phyloP scores from a whole-genome alignment of 2,113 vertebrate genomes.

The Xiphophorus couchianus region DNA sequence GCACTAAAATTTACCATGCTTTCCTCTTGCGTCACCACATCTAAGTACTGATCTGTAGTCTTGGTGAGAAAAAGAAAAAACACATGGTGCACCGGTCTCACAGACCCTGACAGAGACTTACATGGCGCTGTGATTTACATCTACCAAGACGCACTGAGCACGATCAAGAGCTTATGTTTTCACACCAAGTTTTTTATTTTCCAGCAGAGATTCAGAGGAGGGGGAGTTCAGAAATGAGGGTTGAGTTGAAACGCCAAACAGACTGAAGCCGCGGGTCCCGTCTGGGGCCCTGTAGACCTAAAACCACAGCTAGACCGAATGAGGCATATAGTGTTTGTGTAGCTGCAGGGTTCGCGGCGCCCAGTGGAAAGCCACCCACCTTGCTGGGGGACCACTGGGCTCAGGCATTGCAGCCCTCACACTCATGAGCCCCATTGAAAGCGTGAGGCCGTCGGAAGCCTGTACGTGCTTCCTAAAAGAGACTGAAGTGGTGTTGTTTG shows the following conservation, averaged over 20 bases:
- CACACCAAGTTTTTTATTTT: conserved; percentile 53
- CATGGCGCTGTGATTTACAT: conserved; percentile 82
- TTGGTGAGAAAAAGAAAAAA: conserved; percentile 71
- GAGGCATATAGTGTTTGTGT: conserved; percentile 76
- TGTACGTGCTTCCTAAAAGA: conserved; percentile 44
- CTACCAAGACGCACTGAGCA: conserved; percentile 66
- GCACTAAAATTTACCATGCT: no score
- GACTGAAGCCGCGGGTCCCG: conserved; percentile 65
- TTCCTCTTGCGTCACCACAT: conserved; percentile 53
- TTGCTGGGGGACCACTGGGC: conserved; percentile 64
- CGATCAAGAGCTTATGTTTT: conserved; percentile 61
- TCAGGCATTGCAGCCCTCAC: conserved; percentile 55
- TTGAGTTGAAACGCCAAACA: conserved; percentile 62
- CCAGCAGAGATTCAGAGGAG: conserved; percentile 34
- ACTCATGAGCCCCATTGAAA: conserved; percentile 26
- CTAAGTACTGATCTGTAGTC: conserved; percentile 84
- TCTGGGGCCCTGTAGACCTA: conserved; percentile 59
- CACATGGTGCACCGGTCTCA: conserved; percentile 59
- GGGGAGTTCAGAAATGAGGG: background rate
- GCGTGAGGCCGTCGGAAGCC: conserved; percentile 36
- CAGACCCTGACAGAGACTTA: conserved; percentile 57
- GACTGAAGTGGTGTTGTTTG: conserved; percentile 22
- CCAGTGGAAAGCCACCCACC: conserved; percentile 82
- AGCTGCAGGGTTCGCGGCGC: conserved; percentile 70
- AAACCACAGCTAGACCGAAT: conserved; percentile 64